These are phyloP conservation scores for Parnassius mnemosyne DNA, from an alignment of 2,888 invertebrate species.

Conservation along the genomic window DNA sequence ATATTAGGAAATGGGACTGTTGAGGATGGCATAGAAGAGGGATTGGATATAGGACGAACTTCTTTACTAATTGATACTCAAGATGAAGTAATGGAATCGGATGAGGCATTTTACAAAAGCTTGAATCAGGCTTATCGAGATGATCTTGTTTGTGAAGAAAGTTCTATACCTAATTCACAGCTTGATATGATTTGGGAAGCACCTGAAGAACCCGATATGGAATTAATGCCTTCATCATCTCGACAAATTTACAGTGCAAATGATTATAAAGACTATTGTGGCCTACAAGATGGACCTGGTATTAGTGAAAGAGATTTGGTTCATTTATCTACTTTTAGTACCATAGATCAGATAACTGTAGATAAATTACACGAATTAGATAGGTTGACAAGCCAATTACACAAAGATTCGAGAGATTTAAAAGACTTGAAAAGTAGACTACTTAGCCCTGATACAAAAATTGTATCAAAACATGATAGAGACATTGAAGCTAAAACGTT, in stretches of 20 bases:
- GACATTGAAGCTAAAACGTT: slow-evolving; percentile 81
- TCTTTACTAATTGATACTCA: slow-evolving; percentile 63
- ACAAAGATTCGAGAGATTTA: slow-evolving; percentile 88
- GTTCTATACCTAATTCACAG: slow-evolving; percentile 85
- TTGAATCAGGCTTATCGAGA: slow-evolving; percentile 93
- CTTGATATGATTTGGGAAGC: slow-evolving; percentile 94
- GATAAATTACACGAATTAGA: slow-evolving; percentile 90
- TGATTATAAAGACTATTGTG: slow-evolving; percentile 89
- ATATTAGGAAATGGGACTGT: slow-evolving; percentile 83
- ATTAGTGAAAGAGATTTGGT: slow-evolving; percentile 89
- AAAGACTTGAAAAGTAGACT: slow-evolving; percentile 87
- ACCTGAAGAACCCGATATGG: slow-evolving; percentile 85
- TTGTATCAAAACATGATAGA: slow-evolving; percentile 66
- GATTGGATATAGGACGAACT: slow-evolving; percentile 76
- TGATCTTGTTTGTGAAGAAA: slow-evolving; percentile 84
- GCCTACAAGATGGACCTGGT: slow-evolving; percentile 83
- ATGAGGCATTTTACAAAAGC: slow-evolving; percentile 93
- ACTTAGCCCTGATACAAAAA: slow-evolving; percentile 82
- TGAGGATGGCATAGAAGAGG: slow-evolving; percentile 85
- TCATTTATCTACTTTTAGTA: slow-evolving; percentile 86
- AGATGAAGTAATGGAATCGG: slow-evolving; percentile 84
- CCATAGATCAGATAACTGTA: slow-evolving; percentile 88
- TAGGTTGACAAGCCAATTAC: slow-evolving; percentile 86
- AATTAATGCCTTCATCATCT: slow-evolving; percentile 75
- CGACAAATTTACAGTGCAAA: slow-evolving; percentile 86